Conservation (phyloP, 2,113 vertebrate genomes). For the Micromys minutus region DNA sequence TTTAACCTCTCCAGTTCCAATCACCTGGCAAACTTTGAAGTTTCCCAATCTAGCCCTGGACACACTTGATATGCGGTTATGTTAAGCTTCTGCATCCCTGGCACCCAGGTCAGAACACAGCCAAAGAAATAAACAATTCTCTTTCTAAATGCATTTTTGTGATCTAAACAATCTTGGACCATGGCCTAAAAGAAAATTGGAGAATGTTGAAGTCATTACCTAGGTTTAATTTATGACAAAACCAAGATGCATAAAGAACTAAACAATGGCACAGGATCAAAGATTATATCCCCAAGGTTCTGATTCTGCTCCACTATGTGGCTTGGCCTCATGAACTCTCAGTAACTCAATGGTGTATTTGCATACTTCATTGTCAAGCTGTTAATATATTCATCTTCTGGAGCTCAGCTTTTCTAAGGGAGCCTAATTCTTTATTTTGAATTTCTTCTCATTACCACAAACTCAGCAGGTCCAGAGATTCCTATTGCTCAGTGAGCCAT, state of each 20-base stretch:
- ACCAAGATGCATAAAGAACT: constrained; percentile 5
- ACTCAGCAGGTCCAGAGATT: background rate
- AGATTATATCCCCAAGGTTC: constrained; percentile 7
- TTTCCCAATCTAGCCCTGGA: background rate
- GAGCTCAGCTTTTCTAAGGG: constrained; percentile 42
- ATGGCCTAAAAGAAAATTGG: background rate
- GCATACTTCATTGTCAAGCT: constrained; percentile 54
- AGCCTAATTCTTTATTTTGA: background rate
- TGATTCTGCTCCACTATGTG: background rate
- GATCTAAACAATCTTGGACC: background rate
- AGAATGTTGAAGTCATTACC: background rate
- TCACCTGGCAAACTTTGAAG: background rate
- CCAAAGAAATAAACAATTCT: background rate
- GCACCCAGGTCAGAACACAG: background rate
- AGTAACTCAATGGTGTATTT: constrained; percentile 26
- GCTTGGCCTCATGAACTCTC: constrained; percentile 13
- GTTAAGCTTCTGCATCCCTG: background rate
- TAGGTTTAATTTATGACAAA: constrained; percentile 41
- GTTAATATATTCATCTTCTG: constrained; percentile 40
- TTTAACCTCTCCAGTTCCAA: background rate
- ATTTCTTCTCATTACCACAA: background rate
- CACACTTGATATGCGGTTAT: background rate
- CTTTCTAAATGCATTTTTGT: constrained; percentile 1
- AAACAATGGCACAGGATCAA: constrained; percentile 41
- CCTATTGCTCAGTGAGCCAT: background rate